phyloP scores from a whole-genome alignment of 2,797 vertebrate species.

The Urocyon cinereoargenteus region DNA sequence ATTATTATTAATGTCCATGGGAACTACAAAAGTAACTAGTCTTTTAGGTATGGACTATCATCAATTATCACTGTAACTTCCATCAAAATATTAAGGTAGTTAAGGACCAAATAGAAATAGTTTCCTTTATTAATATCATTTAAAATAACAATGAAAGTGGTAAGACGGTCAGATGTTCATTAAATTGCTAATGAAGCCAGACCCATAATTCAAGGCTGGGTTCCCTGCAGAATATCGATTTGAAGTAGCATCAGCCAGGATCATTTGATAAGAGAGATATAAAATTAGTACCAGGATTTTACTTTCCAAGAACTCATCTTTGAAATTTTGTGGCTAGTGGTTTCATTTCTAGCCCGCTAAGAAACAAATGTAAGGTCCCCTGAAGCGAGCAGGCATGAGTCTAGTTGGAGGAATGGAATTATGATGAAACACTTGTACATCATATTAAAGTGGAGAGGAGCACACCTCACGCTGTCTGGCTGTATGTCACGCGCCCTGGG shows the following conservation, averaged over 20 bases:
- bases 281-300: constrained; percentile 49
- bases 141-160: constrained; percentile 65
- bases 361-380: constrained; percentile 11
- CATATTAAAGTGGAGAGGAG: background rate
- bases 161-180: constrained; percentile 1
- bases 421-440: constrained; percentile 6
- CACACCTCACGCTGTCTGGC: background rate
- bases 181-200: constrained; percentile 62
- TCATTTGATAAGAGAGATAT: constrained; percentile 1
- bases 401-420: constrained; percentile 15
- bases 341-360: constrained; percentile 35
- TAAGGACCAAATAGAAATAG: constrained; percentile 51
- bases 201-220: constrained; percentile 54
- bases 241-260: constrained; percentile 51
- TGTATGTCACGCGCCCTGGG: rapidly evolving
- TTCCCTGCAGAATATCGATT: constrained; percentile 38
- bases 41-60: constrained; percentile 28
- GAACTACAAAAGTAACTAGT: background rate
- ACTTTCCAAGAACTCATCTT: constrained; percentile 63
- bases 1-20: constrained; percentile 4
- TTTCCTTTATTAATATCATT: constrained; percentile 28
- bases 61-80: constrained; percentile 19
- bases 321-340: constrained; percentile 30
- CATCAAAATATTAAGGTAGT: constrained; percentile 60
- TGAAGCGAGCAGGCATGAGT: constrained; percentile 16